phyloP scores from a whole-genome alignment of 2,797 vertebrate genomes.

The Tauraco hartlaubi region DNA sequence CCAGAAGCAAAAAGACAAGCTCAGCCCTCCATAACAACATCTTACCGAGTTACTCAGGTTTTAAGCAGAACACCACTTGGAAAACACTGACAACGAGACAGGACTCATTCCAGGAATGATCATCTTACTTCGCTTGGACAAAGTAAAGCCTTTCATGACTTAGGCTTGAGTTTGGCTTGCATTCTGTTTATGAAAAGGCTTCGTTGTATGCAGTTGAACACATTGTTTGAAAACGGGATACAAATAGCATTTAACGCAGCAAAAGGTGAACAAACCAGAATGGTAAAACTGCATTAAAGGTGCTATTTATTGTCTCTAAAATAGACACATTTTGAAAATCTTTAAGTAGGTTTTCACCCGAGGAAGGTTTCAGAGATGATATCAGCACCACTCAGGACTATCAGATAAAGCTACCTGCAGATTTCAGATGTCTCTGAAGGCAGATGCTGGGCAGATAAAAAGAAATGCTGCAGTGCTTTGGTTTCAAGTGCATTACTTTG shows the following conservation, averaged over 20 bases:
- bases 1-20: background rate
- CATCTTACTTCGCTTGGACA: background rate
- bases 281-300: background rate
- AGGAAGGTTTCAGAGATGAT: background rate
- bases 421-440: background rate
- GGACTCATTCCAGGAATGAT: background rate
- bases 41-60: background rate
- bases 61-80: background rate
- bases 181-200: background rate
- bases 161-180: background rate
- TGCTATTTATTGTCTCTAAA: background rate
- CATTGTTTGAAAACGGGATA: background rate
- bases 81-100: background rate
- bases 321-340: background rate
- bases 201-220: background rate
- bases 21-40: background rate
- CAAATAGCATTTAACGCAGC: fast-evolving
- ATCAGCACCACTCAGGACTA: background rate
- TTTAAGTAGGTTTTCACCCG: background rate
- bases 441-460: fast-evolving
- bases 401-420: background rate
- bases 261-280: background rate
- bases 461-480: background rate
- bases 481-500: background rate
- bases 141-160: background rate